phyloP scores from a whole-genome alignment of 2,888 invertebrate genomes.

The Hypolimnas misippus region DNA sequence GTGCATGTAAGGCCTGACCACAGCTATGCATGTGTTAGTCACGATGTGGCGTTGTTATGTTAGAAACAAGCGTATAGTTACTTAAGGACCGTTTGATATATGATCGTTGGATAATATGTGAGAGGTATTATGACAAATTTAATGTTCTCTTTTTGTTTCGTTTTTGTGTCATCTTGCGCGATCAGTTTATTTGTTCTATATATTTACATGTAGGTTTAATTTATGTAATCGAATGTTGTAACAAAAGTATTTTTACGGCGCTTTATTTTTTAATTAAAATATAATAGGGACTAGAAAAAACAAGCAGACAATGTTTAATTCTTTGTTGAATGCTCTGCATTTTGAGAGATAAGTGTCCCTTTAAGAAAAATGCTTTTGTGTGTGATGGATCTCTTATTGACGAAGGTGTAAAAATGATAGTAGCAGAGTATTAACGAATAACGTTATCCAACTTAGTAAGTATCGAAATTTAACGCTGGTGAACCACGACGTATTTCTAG shows the following conservation, averaged over 20 bases:
- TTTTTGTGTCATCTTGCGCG: background rate
- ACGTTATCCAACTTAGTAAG: too few relatives aligned
- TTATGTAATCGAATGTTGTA: background rate
- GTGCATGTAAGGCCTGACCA: constrained; percentile 32
- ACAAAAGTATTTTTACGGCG: too few relatives aligned
- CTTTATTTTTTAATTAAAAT: too few relatives aligned
- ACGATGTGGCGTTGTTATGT: constrained; percentile 18
- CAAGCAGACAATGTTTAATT: too few relatives aligned
- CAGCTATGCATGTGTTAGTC: constrained; percentile 28
- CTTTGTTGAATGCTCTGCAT: too few relatives aligned
- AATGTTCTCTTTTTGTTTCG: background rate
- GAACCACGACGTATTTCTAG: background rate
- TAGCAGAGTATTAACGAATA: too few relatives aligned
- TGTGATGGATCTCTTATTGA: too few relatives aligned
- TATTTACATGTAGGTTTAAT: background rate
- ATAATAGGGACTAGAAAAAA: too few relatives aligned
- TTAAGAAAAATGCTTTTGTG: too few relatives aligned
- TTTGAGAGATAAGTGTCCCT: too few relatives aligned
- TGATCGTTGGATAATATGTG: constrained; percentile 1
- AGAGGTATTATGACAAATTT: background rate
- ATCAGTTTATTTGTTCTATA: background rate
- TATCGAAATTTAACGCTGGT: background rate
- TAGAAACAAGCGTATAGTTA: constrained; percentile 4
- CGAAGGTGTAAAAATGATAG: too few relatives aligned
- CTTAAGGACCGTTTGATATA: background rate